Evolutionary conservation across 1,140 invertebrate genomes (phyloP).

Genomic region (Cardiocondyla obscurior): DNA sequence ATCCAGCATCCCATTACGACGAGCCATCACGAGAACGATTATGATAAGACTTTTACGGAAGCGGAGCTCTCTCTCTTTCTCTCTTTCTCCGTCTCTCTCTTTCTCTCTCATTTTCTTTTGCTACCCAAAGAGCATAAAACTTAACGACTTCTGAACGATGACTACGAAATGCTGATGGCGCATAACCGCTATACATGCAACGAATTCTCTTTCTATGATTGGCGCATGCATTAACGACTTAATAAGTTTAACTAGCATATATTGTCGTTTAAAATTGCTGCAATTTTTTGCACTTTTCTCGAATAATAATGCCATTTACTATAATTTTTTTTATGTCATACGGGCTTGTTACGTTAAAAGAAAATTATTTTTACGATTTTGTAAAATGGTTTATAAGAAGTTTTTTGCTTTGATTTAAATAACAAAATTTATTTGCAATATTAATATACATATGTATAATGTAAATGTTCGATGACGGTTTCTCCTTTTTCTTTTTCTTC

Average conservation of each 20-base stretch:
- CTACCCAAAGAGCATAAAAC: constrained; percentile 40
- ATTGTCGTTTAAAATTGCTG: background rate
- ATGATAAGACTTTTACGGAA: constrained; percentile 22
- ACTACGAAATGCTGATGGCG: constrained; percentile 37
- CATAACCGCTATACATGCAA: constrained; percentile 33
- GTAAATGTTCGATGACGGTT: too few species aligned
- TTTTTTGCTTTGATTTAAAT: background rate
- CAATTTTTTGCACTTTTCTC: background rate
- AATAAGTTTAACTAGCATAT: background rate
- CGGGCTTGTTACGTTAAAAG: background rate
- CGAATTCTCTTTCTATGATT: constrained; percentile 31
- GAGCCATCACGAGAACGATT: constrained; percentile 49
- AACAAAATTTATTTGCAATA: too few species aligned
- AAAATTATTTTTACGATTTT: background rate
- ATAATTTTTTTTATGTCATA: background rate
- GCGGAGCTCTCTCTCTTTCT: background rate
- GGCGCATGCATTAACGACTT: constrained; percentile 21
- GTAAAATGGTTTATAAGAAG: background rate
- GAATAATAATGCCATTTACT: background rate
- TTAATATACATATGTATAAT: too few species aligned
- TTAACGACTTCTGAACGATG: constrained; percentile 30
- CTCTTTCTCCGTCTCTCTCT: background rate
- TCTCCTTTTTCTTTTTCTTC: background rate
- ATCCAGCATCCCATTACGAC: constrained; percentile 44
- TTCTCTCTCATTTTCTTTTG: background rate